Evolutionary conservation across 2,113 vertebrate species (phyloP), one percentile per base, ranked within the genome.

Genomic region (Gadus chalcogrammus): DNA sequence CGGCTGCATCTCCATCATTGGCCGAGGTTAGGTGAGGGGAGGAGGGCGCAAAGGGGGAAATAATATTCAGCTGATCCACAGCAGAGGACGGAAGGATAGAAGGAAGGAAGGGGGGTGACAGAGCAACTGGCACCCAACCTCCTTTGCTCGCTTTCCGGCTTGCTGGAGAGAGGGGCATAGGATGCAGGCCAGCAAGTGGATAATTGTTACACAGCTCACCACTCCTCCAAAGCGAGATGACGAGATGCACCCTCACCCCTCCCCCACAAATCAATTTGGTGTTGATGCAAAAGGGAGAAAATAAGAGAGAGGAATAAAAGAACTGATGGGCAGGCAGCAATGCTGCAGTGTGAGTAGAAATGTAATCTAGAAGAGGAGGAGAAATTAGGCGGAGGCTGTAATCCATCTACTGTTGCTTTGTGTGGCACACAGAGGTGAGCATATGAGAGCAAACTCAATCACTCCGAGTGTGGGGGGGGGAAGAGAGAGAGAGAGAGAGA

Each of bases 1-100:
- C 74, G 71, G 85, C 87, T 82, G 81, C 82, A 90, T 91, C 79
- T 85, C 89, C 82, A 90, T 90, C 90, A 90, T 88, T 80, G 77
- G 68, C 75, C 74, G 77, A 88, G 84, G 82, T 71, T 62, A 77
- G 85, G 55, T 16, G 16, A n/a, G 55, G 55, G 55, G 13, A 58
- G 55, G 55, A 16, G 53, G 16, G 12, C 5, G 12, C 16, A 55
- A 55, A 55, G 31, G 31, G 31, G 31, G 16, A 55, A 55, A 55
- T 15, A 85, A 90, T 81, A 88, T 90, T 86, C 81, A 87, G 81
- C 79, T 85, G 72, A 90, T 90, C 80, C 86, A 87, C 79, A 81
- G 31, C 31, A 35, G 31, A 35, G 31, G 31, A 35, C 4, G 31
- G 31, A 35, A 35, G 28, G 28, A 31, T 31, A 31, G 28, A 48